Evolutionary conservation across 2,113 vertebrate species (phyloP), one percentile per base, ranked within the genome.

Genomic region (Calcarius ornatus): DNA sequence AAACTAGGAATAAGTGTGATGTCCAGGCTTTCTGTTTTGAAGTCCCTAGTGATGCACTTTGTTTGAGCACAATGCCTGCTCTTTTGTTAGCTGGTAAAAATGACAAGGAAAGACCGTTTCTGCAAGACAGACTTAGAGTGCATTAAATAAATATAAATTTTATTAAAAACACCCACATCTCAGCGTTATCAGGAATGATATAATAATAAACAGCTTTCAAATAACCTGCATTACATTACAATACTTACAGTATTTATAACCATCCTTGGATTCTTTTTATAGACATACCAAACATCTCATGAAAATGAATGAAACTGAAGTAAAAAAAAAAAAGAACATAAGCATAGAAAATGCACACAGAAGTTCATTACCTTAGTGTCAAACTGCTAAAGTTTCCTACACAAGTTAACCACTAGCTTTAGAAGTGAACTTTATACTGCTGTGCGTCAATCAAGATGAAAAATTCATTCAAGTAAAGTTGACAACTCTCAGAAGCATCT

Each of bases 101-200:
- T 33, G 21, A n/a, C 33, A 25, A 57, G 25, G 61, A 94, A 92
- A 97, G 77, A 96, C 75, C 97, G 77, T 72, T 93, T 92, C 64
- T 93, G 72, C 76, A 94, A 92, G 85, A 90, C 65, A 90, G 65
- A 92, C 92, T 95, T 94, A 96, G 96, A 97, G 97, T 98, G 98
- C 98, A 99, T 99, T 99, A 99, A 99, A 99, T 99, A 99, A 99
- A 99, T 99, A 99, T 99, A 99, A 98, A 99, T 99, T 99, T 99
- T 99, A 99, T 99, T 99, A 98, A 99, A 99, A 99, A 99, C 99
- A 99, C 99, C 99, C 99, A 99, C 98, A 99, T 99, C 98, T 99
- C 98, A 98, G 99, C 98, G 95, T 99, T 99, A 99, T 99, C 98
- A 99, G 99, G 99, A 99, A 99, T 99, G 99, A 99, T 99, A 99